Base-by-base conservation (phyloP, 2,797 vertebrate species). In the Phoeniculus purpureus region DNA sequence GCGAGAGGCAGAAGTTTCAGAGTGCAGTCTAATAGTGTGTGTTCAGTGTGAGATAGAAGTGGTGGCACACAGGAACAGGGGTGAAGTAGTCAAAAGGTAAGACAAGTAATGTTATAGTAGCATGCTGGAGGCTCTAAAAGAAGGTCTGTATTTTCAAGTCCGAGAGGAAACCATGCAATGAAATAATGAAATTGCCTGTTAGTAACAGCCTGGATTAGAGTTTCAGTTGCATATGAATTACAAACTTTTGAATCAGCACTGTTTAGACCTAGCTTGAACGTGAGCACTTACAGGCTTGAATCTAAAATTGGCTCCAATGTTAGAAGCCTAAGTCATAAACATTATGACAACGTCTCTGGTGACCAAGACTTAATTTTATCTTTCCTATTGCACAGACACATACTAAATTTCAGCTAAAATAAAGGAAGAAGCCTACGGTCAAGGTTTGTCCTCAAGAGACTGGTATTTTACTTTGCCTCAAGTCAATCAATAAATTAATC, bases 401-500 rank as follows among this genome's bases (percentile, higher is more conserved):
- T 70, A 32, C 32, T 43, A 62, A 59, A 27, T 19, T 67, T 84
- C 20, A 71, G 20, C 40, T 58, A 23, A 56, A 81, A 37, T 17
- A 4, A 50, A 51, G 18, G 9, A 51, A 76, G 54, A 29, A 7
- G 18, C 21, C 34, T 81, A 23, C 43, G 83, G 43, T 47, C 59
- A 70, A 51, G 43, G 31, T 78, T 84, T 86, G 29, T 84, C 52
- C 37, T 84, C 19, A 51, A 54, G 78, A 89, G 45, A 67, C 55
- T 17, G 29, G 68, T 81, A 64, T 65, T 91, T 87, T 52, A 7
- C 52, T 75, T n/a, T 89, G 55, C 66, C 43, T 81, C 3, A 15
- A 64, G 47, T 48, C 75, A 71, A 40, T 94, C 84, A 87, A 91
- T 89, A 62, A 62, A 29, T 92, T 65, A 74, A 68, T 87, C 25